Conservation (phyloP, 2,888 invertebrate species). For the Hipparchia semele region DNA sequence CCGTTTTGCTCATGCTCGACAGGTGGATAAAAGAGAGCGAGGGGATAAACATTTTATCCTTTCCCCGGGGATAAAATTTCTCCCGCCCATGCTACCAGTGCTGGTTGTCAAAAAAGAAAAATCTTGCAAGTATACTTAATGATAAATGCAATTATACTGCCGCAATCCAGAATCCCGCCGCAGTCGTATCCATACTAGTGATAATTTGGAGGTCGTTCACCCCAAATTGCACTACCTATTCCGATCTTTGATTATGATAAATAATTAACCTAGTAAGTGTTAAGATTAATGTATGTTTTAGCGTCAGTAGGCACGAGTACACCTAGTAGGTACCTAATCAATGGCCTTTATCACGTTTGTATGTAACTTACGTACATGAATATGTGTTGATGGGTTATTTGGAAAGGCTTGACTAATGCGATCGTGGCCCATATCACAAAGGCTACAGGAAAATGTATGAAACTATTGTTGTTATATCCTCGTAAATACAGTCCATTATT, state of each 20-base stretch:
- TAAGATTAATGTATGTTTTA: constrained; percentile 1
- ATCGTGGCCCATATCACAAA: not conserved
- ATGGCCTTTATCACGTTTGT: not conserved
- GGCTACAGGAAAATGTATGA: constrained; percentile 11
- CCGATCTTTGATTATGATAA: not conserved
- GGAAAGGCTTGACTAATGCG: not conserved
- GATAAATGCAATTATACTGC: too few relatives aligned
- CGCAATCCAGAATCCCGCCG: too few relatives aligned
- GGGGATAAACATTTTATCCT: too few relatives aligned
- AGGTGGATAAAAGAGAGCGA: too few relatives aligned
- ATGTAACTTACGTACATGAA: not conserved
- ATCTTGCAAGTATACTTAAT: too few relatives aligned
- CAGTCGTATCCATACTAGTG: too few relatives aligned
- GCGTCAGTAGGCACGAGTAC: not conserved
- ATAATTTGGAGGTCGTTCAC: too few relatives aligned
- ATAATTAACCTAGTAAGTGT: constrained; percentile 21
- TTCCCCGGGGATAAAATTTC: too few relatives aligned
- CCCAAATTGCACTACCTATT: too few relatives aligned
- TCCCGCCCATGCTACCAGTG: too few relatives aligned
- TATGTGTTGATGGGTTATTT: not conserved
- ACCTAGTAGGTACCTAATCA: not conserved
- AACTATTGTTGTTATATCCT: not conserved
- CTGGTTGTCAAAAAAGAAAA: too few relatives aligned
- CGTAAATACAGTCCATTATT: not conserved
- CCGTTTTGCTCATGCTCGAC: too few relatives aligned